Base-by-base conservation (phyloP, 64 coral and sea anemone species). In the Anthopleura sola region DNA sequence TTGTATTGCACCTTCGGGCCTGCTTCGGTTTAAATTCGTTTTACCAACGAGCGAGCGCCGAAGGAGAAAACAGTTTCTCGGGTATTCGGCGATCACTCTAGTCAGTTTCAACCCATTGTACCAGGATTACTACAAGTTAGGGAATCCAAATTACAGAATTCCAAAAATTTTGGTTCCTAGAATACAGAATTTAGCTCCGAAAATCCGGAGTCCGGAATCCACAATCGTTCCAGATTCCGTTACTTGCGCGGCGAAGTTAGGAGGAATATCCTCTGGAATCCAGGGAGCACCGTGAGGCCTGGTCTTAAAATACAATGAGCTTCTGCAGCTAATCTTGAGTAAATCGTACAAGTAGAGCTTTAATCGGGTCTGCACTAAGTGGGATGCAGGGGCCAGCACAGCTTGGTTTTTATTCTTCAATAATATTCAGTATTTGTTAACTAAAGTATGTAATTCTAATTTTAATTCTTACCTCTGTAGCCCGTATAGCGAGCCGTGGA, bases 391-490 rank as follows among this genome's bases (percentile, higher is more conserved):
- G 28, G 28, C 66, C 3, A 13, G 66, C 13, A 62, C 23, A 10
- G n/a, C 66, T 71, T 71, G 66, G 28, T 71, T 14, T n/a, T 29
- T 71, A 36, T 34, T 71, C n/a, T 33, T 32, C 28, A 71, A 71
- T 71, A 15, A 15, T 36, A 14, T 36, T 33, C 23, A 11, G 24
- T 62, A 24, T 62, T 62, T 62, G 20, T 62, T 62, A 9, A 4
- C n/a, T 58, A 20, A 2, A 26, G n/a, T 34, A 71, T 71, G 66
- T 20, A 12, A 71, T 71, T 71, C 66, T 71, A 71, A 71, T 38
- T 44, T 79, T 40, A 79, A 79, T 79, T 79, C 76, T 79, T 79
- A 79, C 76, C 37, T 79, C 76, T 79, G 76, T 79, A 79, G 18
- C 76, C 44, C 44, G 36, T 48, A 44, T 44, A 48, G 76, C 36